phyloP scores from a whole-genome alignment of 2,888 invertebrate species.

The Cerastoderma edule region DNA sequence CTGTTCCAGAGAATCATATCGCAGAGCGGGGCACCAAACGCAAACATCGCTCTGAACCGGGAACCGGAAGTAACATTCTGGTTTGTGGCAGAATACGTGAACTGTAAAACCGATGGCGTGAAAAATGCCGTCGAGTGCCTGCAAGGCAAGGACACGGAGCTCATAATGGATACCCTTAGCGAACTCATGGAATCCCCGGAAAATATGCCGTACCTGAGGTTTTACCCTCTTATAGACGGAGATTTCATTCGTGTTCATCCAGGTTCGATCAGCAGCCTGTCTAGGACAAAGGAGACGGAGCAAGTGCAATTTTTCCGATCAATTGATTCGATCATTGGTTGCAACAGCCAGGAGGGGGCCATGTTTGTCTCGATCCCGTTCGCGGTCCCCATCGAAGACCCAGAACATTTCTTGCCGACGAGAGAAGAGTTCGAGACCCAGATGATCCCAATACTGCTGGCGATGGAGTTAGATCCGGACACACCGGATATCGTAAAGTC shows the following conservation, averaged over 20 bases:
- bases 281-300: not conserved
- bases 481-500: not conserved
- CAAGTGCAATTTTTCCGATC: constrained; percentile 10
- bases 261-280: not conserved
- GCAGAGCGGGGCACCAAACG: constrained; percentile 5
- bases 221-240: constrained; percentile 6
- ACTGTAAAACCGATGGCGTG: not conserved
- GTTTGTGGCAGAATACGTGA: not conserved
- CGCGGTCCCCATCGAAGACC: constrained; percentile 13
- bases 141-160: not conserved
- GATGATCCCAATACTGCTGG: not conserved
- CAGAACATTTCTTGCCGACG: not conserved
- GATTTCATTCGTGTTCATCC: constrained; percentile 8
- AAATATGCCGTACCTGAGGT: not conserved
- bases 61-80: not conserved
- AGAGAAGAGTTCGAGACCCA: constrained; percentile 10
- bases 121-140: not conserved
- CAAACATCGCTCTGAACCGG: not conserved
- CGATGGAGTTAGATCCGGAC: not conserved
- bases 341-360: constrained; percentile 17
- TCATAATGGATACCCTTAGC: not conserved
- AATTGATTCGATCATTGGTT: constrained; percentile 8
- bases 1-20: constrained; percentile 19
- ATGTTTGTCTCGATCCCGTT: constrained; percentile 13
- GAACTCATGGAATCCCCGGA: not conserved